These are phyloP conservation scores for Kuschelorhynchus macadamiae DNA, from an alignment of 2,888 invertebrate genomes.

Conservation along the genomic window DNA sequence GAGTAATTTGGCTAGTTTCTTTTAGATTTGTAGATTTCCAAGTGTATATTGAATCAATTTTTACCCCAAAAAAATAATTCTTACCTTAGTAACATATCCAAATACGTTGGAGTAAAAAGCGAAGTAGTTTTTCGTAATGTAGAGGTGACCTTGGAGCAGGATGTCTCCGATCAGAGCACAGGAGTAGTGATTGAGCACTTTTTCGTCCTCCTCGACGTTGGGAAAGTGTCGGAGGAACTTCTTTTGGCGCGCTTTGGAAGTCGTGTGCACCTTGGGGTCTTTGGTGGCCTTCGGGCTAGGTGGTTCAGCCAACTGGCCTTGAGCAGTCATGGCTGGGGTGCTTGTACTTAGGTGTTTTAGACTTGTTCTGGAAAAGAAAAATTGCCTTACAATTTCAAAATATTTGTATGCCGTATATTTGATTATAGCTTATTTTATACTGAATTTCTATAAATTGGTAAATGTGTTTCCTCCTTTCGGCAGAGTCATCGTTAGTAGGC, in stretches of 20 bases:
- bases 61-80: too few relatives aligned
- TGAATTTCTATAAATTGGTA: too few relatives aligned
- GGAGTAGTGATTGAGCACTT: slow-evolving; percentile 91
- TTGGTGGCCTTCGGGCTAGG: slow-evolving; percentile 66
- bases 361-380: slow-evolving; percentile 69
- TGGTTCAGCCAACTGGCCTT: slow-evolving; percentile 65
- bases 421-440: too few relatives aligned
- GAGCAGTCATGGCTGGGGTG: slow-evolving; percentile 70
- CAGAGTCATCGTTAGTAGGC: too few relatives aligned
- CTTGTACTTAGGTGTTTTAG: slow-evolving; percentile 75
- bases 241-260: slow-evolving; percentile 85
- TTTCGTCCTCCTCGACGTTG: slow-evolving; percentile 86
- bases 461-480: too few relatives aligned
- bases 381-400: too few relatives aligned
- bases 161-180: slow-evolving; percentile 95
- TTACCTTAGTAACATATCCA: slow-evolving; percentile 92
- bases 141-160: slow-evolving; percentile 92
- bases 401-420: background rate
- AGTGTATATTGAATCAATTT: too few relatives aligned
- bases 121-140: slow-evolving; percentile 95
- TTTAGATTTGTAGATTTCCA: too few relatives aligned
- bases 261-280: slow-evolving; percentile 68
- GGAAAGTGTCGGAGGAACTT: slow-evolving; percentile 92
- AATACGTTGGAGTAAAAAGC: slow-evolving; percentile 97
- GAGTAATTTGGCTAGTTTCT: too few relatives aligned